phyloP scores from a whole-genome alignment of 2,888 invertebrate genomes.

The Amphimallon solstitiale region DNA sequence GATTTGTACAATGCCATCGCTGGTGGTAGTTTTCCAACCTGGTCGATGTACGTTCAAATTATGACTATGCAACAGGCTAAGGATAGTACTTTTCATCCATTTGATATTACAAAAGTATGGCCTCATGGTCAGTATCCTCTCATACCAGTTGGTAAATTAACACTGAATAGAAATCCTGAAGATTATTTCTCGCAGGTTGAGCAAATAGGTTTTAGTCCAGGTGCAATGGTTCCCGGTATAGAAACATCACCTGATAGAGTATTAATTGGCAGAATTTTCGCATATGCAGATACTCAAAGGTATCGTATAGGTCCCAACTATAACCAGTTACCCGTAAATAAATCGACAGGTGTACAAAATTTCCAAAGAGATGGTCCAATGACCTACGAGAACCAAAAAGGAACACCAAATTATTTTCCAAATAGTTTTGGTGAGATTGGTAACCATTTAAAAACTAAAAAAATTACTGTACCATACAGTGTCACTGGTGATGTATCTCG shows the following conservation, averaged over 20 bases:
- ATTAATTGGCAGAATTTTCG: conserved; percentile 88
- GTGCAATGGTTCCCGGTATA: conserved; percentile 91
- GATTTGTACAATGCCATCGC: conserved; percentile 92
- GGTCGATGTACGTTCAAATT: conserved; percentile 82
- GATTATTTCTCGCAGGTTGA: conserved; percentile 96
- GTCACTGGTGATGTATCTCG: conserved; percentile 81
- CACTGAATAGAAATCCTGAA: conserved; percentile 86
- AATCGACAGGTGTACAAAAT: conserved; percentile 83
- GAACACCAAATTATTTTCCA: conserved; percentile 95
- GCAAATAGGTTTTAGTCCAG: conserved; percentile 90
- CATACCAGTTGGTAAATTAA: conserved; percentile 87
- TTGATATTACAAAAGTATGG: conserved; percentile 95
- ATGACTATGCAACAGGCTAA: conserved; percentile 92
- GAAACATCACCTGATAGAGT: conserved; percentile 95
- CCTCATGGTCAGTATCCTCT: conserved; percentile 87
- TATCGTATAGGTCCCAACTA: conserved; percentile 92
- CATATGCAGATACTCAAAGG: conserved; percentile 92
- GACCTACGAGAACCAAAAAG: conserved; percentile 81
- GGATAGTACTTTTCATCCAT: conserved; percentile 84
- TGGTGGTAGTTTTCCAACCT: conserved; percentile 76
- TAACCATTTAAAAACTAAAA: conserved; percentile 72
- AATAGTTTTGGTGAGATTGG: conserved; percentile 94
- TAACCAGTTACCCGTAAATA: conserved; percentile 94
- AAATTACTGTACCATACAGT: conserved; percentile 68
- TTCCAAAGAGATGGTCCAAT: conserved; percentile 93